phyloP scores from a whole-genome alignment of 2,797 vertebrate species.

The Chaetodon trifasciatus region DNA sequence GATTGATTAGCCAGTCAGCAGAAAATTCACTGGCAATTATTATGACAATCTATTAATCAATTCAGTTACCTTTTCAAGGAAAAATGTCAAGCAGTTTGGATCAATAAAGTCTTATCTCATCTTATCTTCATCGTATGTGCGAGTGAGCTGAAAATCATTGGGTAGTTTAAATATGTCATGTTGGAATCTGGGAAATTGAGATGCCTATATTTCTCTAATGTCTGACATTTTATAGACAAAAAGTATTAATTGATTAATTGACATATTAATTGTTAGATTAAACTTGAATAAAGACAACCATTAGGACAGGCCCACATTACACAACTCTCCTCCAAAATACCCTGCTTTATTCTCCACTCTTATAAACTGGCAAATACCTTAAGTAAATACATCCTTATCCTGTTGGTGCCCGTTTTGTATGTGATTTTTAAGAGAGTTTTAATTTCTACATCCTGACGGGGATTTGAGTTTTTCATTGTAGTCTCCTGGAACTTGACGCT shows the following conservation, averaged over 20 bases:
- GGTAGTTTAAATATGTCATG: too few species aligned
- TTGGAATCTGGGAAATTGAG: too few species aligned
- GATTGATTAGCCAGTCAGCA: too few species aligned
- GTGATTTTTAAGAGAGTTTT: conserved; percentile 21
- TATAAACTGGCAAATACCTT: background rate
- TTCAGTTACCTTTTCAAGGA: too few species aligned
- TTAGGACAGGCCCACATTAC: background rate
- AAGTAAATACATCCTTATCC: background rate
- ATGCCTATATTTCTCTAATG: background rate
- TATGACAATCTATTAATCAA: background rate
- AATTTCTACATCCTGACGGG: conserved; percentile 29
- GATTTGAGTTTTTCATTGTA: background rate
- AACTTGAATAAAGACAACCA: background rate
- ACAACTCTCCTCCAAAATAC: background rate
- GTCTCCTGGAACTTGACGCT: conserved; percentile 47
- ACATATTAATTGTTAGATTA: background rate
- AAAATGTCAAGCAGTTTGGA: background rate
- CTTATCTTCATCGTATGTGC: background rate
- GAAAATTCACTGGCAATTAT: background rate
- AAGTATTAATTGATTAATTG: background rate
- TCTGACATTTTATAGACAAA: background rate
- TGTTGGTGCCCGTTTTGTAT: too few species aligned
- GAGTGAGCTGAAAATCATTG: background rate
- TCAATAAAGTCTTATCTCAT: background rate
- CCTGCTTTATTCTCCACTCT: background rate